phyloP scores from a whole-genome alignment of 2,113 vertebrate species.

The Camelus bactrianus region DNA sequence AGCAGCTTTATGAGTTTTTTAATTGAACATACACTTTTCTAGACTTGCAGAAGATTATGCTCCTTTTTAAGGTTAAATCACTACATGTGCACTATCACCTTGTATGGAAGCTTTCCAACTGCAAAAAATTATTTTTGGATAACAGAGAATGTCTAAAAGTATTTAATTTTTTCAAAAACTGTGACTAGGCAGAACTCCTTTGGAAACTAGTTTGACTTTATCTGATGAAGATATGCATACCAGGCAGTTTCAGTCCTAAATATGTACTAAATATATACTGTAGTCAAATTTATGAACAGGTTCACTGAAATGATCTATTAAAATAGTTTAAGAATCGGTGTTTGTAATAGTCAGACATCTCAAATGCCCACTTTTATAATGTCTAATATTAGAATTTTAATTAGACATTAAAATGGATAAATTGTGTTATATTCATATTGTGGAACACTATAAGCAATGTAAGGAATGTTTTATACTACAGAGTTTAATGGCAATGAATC shows the following conservation, averaged over 20 bases:
- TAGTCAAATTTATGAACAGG: background rate
- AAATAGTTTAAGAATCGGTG: background rate
- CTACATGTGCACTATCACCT: background rate
- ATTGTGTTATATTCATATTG: background rate
- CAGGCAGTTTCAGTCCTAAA: background rate
- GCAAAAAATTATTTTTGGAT: background rate
- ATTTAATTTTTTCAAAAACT: background rate
- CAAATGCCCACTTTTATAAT: background rate
- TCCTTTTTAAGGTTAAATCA: slow-evolving; percentile 40
- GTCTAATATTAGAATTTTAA: background rate
- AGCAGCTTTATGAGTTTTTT: background rate
- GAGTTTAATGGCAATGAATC: background rate
- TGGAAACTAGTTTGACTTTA: background rate
- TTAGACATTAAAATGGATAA: background rate
- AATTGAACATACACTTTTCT: background rate
- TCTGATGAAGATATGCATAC: background rate
- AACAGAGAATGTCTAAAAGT: slow-evolving; percentile 27
- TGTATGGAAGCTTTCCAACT: background rate
- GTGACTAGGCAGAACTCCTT: background rate
- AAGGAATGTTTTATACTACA: background rate
- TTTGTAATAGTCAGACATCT: background rate
- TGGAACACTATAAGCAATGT: background rate
- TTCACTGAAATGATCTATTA: background rate
- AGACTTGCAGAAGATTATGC: slow-evolving; percentile 3
- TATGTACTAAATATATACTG: background rate